These are phyloP conservation scores for Tachystola acroxantha DNA, from an alignment of 2,888 invertebrate species.

Conservation along the genomic window DNA sequence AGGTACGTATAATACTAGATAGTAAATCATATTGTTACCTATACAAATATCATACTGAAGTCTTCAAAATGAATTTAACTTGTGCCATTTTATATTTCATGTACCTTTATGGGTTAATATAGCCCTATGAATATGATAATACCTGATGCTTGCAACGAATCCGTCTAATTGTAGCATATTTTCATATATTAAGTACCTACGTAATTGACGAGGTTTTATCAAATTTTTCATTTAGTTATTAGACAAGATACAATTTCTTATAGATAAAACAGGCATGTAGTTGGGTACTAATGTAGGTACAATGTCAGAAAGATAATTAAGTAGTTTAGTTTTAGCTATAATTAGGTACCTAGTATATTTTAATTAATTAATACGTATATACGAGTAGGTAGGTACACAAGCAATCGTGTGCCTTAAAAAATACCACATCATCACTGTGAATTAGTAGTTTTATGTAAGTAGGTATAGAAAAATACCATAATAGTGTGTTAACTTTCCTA, in stretches of 20 bases:
- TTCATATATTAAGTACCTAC: conserved; percentile 1
- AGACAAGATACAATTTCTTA: too few species aligned
- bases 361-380: background rate
- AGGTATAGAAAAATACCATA: conserved; percentile 11
- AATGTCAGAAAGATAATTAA: background rate
- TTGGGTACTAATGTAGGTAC: too few species aligned
- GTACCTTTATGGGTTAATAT: conserved; percentile 37
- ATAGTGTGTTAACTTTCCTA: background rate
- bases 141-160: conserved; percentile 56
- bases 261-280: too few species aligned
- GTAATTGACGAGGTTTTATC: too few species aligned
- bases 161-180: conserved; percentile 35
- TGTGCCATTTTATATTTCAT: conserved; percentile 56
- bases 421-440: conserved; percentile 62
- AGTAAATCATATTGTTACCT: conserved; percentile 33
- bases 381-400: background rate
- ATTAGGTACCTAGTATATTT: background rate
- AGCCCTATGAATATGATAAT: conserved; percentile 28
- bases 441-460: conserved; percentile 18
- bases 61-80: conserved; percentile 39
- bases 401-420: background rate
- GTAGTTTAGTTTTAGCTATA: background rate
- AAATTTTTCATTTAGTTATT: too few species aligned
- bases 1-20: background rate
- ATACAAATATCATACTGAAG: conserved; percentile 19